Base-by-base conservation (phyloP, 2,113 vertebrate species). In the Eublepharis macularius region DNA sequence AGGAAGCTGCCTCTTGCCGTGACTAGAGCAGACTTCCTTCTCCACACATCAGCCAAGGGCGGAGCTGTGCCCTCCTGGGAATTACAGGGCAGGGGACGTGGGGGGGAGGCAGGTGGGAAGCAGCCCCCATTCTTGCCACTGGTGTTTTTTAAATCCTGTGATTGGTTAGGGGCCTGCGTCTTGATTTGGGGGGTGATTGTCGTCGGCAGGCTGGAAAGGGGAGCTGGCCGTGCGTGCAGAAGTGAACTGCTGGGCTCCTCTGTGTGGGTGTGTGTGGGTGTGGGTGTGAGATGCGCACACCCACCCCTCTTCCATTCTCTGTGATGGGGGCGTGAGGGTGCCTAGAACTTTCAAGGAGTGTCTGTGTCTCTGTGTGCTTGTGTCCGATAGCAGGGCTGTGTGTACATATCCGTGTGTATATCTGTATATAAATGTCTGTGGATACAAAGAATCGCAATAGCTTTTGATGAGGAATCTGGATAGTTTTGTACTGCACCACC, bases 401-500 rank as follows among this genome's bases (percentile, higher is more conserved):
- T 69, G n/a, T 21, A 68, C 68, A 45, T 13, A 63, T 21, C 21
- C 5, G 57, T 19, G 60, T 81, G 80, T 5, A 36, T 80, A 84
- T 16, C 45, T 93, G 87, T 91, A 88, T 88, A 66, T 54, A 87
- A 21, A 3, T 76, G 63, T 45, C 86, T 85, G 0, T 7, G 85
- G 79, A n/a, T 82, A 49, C 4, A 1, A 88, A 83, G 88, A 47
- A 29, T 43, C 76, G 89, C n/a, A 2, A 17, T 21, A 68, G 94
- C 93, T 86, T 90, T 76, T 26, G 92, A 89, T 68, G 29, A 82
- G 92, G 87, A 32, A 75, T 68, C 19, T 8, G 16, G 93, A 36
- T 69, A 76, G 80, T 90, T 89, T 93, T 86, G 91, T 96, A 89
- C 91, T 8, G 88, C 92, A 76, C 86, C 86, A 60, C 86, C 89